Conservation (phyloP, 2,888 invertebrate species). For the Hetaerina titia region DNA sequence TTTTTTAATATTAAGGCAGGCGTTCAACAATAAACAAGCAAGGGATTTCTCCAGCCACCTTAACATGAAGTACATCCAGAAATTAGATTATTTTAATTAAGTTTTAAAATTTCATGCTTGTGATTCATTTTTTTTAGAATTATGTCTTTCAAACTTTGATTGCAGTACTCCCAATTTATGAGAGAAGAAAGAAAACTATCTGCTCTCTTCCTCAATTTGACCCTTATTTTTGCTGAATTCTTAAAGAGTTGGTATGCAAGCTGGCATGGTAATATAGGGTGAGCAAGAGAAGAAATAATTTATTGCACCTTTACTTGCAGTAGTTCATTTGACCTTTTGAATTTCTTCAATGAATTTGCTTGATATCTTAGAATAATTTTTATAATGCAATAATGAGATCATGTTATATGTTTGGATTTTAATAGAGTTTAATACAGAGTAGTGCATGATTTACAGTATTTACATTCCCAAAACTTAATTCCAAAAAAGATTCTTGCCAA, state of each 20-base stretch:
- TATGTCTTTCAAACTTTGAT: background rate
- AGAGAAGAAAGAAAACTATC: background rate
- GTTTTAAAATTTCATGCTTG: too few relatives aligned
- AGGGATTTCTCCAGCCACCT: too few relatives aligned
- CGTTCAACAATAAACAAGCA: too few relatives aligned
- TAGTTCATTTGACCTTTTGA: background rate
- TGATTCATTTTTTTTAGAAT: too few relatives aligned
- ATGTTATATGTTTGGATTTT: too few relatives aligned
- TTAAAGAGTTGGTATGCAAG: background rate
- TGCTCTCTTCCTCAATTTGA: background rate
- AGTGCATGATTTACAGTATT: too few relatives aligned
- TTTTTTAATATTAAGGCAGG: too few relatives aligned
- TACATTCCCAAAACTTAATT: too few relatives aligned
- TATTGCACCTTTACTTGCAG: background rate
- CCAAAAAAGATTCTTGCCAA: too few relatives aligned
- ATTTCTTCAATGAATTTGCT: background rate
- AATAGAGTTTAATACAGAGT: too few relatives aligned
- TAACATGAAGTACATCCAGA: too few relatives aligned
- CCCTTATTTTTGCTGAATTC: background rate
- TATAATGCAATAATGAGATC: background rate
- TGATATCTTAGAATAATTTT: background rate
- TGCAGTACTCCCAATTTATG: background rate
- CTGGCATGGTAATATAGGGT: conserved; percentile 31
- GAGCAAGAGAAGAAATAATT: background rate
- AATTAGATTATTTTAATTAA: too few relatives aligned